phyloP scores from a whole-genome alignment of 2,797 vertebrate species.

The Natrix natrix region DNA sequence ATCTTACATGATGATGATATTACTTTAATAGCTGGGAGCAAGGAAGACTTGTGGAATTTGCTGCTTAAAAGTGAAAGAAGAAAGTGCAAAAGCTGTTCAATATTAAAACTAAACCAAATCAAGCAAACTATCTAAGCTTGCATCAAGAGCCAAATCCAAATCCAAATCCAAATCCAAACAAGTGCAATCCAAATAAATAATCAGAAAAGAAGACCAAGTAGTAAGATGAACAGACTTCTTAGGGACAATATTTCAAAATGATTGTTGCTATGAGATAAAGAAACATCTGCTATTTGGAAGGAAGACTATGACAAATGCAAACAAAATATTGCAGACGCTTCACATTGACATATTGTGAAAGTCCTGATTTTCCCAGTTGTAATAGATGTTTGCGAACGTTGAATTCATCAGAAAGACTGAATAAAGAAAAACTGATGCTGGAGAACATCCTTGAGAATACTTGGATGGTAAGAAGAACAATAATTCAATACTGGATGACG shows the following conservation, averaged over 20 bases:
- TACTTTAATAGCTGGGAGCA: neutral
- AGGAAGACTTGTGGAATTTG: neutral
- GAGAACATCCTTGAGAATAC: neutral
- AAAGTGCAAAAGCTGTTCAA: neutral
- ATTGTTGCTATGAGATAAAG: neutral
- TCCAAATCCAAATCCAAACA: neutral
- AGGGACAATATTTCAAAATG: neutral
- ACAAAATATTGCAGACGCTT: neutral
- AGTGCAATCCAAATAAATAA: neutral
- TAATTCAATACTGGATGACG: neutral
- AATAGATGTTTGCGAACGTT: neutral
- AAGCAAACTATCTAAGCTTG: neutral
- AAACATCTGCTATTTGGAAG: neutral
- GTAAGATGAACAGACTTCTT: neutral
- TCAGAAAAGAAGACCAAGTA: neutral
- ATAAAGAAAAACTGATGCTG: neutral
- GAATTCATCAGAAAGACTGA: neutral
- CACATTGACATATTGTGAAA: neutral
- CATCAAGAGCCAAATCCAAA: neutral
- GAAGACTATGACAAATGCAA: neutral
- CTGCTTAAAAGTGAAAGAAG: neutral
- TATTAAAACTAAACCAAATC: neutral
- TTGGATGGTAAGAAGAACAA: neutral
- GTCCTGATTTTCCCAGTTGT: neutral
- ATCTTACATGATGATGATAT: neutral